Evolutionary conservation across 2,113 vertebrate genomes (phyloP).

Genomic region (Clarias batrachus): DNA sequence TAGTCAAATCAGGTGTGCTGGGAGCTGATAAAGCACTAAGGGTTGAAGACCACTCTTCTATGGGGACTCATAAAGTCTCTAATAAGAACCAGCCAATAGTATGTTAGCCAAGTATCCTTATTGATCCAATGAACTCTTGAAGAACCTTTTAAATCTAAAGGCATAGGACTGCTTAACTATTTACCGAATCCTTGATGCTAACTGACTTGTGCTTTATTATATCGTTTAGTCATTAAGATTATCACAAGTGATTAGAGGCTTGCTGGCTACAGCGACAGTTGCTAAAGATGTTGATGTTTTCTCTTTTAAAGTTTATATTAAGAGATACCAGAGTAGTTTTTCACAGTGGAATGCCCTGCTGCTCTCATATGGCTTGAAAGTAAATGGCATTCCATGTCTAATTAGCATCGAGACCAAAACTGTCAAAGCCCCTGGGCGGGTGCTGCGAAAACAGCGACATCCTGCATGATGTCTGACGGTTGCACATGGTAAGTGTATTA

Average conservation of each 20-base stretch:
- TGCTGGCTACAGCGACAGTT: not conserved
- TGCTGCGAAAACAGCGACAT: not conserved
- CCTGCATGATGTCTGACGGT: not conserved
- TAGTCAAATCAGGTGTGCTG: too few species aligned
- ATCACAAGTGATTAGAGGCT: not conserved
- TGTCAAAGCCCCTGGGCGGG: slow-evolving; percentile 9
- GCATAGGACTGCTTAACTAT: not conserved
- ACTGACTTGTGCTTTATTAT: not conserved
- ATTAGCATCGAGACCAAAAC: slow-evolving; percentile 25
- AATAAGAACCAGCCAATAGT: not conserved
- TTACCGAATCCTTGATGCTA: not conserved
- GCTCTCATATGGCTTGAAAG: slow-evolving; percentile 2
- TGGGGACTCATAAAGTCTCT: not conserved
- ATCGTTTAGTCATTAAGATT: not conserved
- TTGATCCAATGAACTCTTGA: not conserved
- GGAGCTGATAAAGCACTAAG: too few species aligned
- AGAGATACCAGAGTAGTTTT: not conserved
- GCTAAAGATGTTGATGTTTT: not conserved
- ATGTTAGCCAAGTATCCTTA: not conserved
- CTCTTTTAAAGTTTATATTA: not conserved
- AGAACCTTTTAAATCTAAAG: not conserved
- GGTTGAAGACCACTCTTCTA: too few species aligned
- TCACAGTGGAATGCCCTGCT: not conserved
- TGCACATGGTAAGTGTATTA: not conserved
- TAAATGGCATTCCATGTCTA: not conserved